These are phyloP conservation scores for Temnothorax unifasciatus DNA, from an alignment of 2,888 invertebrate genomes.

Conservation along the genomic window DNA sequence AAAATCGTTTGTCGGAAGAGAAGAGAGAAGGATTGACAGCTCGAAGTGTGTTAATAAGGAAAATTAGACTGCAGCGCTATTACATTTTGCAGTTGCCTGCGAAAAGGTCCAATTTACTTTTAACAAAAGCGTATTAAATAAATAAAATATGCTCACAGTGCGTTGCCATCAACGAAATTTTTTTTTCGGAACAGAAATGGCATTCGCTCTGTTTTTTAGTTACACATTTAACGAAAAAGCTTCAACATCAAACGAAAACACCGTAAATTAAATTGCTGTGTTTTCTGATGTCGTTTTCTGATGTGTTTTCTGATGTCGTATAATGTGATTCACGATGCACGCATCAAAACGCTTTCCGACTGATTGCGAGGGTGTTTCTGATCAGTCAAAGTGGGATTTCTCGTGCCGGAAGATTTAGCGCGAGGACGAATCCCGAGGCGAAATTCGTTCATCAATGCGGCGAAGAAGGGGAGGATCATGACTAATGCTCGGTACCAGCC, in stretches of 20 bases:
- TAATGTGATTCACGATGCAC: conserved; percentile 16
- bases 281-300: not conserved
- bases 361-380: conserved; percentile 38
- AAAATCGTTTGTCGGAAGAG: not conserved
- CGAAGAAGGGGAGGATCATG: conserved; percentile 14
- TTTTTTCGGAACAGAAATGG: not conserved
- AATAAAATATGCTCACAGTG: not conserved
- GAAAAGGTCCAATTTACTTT: conserved; percentile 11
- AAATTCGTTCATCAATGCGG: conserved; percentile 19
- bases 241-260: not conserved
- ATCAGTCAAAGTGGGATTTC: conserved; percentile 24
- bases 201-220: not conserved
- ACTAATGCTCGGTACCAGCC: conserved; percentile 29
- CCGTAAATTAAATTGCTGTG: conserved; percentile 5
- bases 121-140: not conserved
- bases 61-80: conserved; percentile 1
- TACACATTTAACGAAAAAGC: not conserved
- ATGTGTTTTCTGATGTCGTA: not conserved
- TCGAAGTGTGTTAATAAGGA: not conserved
- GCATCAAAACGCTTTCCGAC: conserved; percentile 15
- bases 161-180: not conserved
- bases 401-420: conserved; percentile 21
- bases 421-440: not conserved
- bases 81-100: not conserved
- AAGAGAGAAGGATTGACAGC: not conserved